Evolutionary conservation across 1,140 invertebrate species (phyloP), one percentile per base, ranked within the genome.

Genomic region (Physella acuta): DNA sequence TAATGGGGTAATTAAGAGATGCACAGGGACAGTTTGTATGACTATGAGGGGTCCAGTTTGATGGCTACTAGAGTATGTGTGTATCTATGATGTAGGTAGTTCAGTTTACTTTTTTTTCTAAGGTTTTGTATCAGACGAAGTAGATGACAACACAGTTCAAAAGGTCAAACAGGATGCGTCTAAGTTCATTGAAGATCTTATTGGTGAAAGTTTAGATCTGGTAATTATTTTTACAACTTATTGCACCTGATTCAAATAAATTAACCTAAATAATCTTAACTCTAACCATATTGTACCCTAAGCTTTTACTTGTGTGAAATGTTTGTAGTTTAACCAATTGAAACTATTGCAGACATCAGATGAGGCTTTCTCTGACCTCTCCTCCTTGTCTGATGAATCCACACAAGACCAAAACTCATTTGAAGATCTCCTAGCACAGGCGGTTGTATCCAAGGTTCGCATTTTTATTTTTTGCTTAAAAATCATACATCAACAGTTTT

Each of bases 341-440:
- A 8, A 68, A 67, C n/a, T 28, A n/a, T 71, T 71, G 3, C 63
- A 81, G 80, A 79, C 77, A 58, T 81, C 79, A n/a, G 80, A 82
- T 73, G 80, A 82, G 70, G 80, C 80, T 59, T 78, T 82, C 1
- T 82, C 80, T 3, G 80, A 82, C 65, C 70, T 82, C 26, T 82
- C 80, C 2, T 80, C 80, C 5, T 53, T 81, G 3, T 80, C 80
- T 0, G 80, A 81, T 64, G 80, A 82, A 51, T 78, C 78, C 3
- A 51, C 72, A 14, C 58, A 64, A 20, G 74, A 76, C 4, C 65
- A 73, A 24, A 78, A 78, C 37, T 78, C 77, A 16, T 78, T 77
- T 60, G 79, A 82, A 55, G 81, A 82, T 59, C 78, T 79, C 55
- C 60, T 81, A 44, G 79, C 81, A 39, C 77, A 82, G 71, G 81